These are phyloP conservation scores for Ecdyonurus torrentis DNA, from an alignment of 2,888 invertebrate genomes.

Conservation along the genomic window DNA sequence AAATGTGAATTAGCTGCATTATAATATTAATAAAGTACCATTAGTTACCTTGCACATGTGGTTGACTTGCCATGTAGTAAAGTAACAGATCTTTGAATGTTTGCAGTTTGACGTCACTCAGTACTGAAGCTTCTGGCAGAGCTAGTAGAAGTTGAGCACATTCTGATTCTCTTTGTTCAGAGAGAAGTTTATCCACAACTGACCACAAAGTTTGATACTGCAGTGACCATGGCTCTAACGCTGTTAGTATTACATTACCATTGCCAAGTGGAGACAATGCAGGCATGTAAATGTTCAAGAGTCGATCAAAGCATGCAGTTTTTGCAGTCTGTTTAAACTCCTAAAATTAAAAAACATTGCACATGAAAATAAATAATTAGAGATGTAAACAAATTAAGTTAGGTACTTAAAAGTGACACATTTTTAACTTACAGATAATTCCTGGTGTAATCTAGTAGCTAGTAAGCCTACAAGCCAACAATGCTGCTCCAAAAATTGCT, in stretches of 20 bases:
- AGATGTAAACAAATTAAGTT: neutral
- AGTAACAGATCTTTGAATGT: slow-evolving; percentile 40
- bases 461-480: slow-evolving; percentile 53
- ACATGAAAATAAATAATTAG: neutral
- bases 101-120: slow-evolving; percentile 33
- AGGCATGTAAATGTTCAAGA: neutral
- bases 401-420: neutral
- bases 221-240: neutral
- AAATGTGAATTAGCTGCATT: neutral
- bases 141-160: slow-evolving; percentile 26
- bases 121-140: slow-evolving; percentile 37
- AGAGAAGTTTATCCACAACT: neutral
- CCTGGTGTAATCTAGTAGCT: slow-evolving; percentile 42
- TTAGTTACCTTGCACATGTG: slow-evolving; percentile 16
- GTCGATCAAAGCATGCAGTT: neutral
- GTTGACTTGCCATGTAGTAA: slow-evolving; percentile 34
- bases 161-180: neutral
- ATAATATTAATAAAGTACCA: neutral
- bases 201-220: neutral
- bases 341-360: neutral
- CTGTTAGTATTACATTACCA: neutral
- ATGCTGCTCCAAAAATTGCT: slow-evolving; percentile 38
- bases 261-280: neutral
- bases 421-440: slow-evolving; percentile 23
- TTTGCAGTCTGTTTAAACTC: neutral